Evolutionary conservation across 1,140 invertebrate species (phyloP).

Genomic region (Papilio polytes): DNA sequence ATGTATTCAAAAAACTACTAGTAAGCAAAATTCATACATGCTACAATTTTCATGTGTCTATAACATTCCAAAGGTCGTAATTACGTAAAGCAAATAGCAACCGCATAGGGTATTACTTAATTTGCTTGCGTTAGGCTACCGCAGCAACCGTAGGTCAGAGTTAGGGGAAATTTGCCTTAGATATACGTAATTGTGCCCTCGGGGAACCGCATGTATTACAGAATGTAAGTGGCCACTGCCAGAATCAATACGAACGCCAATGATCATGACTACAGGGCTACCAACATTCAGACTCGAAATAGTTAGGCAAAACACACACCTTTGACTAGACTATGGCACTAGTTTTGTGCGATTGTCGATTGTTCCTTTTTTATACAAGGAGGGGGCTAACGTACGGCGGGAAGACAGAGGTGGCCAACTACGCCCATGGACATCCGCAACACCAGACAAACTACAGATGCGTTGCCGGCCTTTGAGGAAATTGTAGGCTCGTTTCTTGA

Average conservation of each 20-base stretch:
- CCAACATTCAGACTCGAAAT: neutral
- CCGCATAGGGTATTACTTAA: slow-evolving; percentile 34
- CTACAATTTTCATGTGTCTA: neutral
- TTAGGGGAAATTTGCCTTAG: slow-evolving; percentile 48
- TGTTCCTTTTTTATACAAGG: too few relatives aligned
- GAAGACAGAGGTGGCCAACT: too few relatives aligned
- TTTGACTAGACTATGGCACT: too few relatives aligned
- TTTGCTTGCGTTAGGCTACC: slow-evolving; percentile 34
- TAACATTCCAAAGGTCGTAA: neutral
- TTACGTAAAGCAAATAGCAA: slow-evolving; percentile 19
- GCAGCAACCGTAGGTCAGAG: slow-evolving; percentile 43
- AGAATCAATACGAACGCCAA: slow-evolving; percentile 46
- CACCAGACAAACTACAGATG: too few relatives aligned
- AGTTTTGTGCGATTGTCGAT: too few relatives aligned
- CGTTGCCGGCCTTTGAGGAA: too few relatives aligned
- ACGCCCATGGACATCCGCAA: too few relatives aligned
- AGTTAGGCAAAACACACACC: neutral
- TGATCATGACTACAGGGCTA: neutral
- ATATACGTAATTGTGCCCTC: slow-evolving; percentile 52
- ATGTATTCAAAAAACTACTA: too few relatives aligned
- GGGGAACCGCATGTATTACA: slow-evolving; percentile 50
- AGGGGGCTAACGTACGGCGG: too few relatives aligned
- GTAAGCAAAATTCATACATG: neutral
- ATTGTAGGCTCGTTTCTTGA: too few relatives aligned
- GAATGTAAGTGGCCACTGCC: slow-evolving; percentile 42